These are phyloP conservation scores for Sarcophaga subvicina DNA, from an alignment of 2,888 invertebrate genomes.

Conservation along the genomic window DNA sequence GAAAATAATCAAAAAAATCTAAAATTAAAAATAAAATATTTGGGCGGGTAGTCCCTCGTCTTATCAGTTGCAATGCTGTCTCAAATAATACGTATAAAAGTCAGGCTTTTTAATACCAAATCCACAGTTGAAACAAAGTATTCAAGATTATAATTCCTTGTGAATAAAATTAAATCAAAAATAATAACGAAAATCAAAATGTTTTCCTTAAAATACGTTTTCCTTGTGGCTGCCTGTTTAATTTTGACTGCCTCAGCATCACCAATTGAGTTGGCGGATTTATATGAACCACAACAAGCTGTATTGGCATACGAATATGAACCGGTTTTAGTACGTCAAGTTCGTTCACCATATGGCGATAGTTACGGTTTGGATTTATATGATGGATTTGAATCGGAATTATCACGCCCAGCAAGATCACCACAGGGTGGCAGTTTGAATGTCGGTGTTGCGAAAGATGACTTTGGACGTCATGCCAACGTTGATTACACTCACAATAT, in stretches of 20 bases:
- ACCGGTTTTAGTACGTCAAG: conserved; percentile 6
- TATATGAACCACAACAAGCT: neutral
- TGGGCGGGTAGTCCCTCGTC: too few relatives aligned
- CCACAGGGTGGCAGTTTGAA: conserved; percentile 36
- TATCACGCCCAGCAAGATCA: conserved; percentile 25
- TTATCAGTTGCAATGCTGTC: too few relatives aligned
- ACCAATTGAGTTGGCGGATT: neutral
- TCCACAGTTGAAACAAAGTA: too few relatives aligned
- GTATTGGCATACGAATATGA: neutral
- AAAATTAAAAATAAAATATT: too few relatives aligned
- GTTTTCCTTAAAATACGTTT: neutral
- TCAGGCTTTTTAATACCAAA: too few relatives aligned
- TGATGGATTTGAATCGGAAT: neutral
- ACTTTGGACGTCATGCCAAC: too few relatives aligned
- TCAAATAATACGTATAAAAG: too few relatives aligned
- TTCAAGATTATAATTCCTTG: too few relatives aligned
- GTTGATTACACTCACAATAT: conserved; percentile 45
- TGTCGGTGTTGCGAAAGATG: too few relatives aligned
- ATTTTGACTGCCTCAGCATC: conserved; percentile 4
- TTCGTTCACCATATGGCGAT: too few relatives aligned
- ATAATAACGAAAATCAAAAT: neutral
- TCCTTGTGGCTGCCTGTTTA: conserved; percentile 11
- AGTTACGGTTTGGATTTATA: neutral
- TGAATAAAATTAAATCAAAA: too few relatives aligned
- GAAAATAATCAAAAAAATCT: too few relatives aligned